Evolutionary conservation across 1,140 invertebrate genomes (phyloP).

Genomic region (Hylaeus volcanicus): DNA sequence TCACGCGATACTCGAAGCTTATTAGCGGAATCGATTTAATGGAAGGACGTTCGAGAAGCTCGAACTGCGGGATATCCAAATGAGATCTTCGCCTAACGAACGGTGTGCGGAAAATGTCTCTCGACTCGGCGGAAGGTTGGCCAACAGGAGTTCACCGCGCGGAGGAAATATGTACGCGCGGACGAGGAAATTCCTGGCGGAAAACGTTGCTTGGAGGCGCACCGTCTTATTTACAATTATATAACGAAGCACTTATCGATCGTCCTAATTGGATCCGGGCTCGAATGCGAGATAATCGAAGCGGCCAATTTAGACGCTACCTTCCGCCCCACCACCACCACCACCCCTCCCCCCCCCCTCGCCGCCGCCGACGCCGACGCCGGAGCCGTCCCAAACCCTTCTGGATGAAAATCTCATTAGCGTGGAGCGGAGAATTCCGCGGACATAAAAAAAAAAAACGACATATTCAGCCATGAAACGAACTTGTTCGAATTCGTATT

Average conservation of each 20-base stretch:
- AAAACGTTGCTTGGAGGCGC: background rate
- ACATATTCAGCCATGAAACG: background rate
- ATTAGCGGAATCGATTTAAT: constrained; percentile 8
- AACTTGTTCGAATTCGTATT: background rate
- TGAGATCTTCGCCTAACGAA: constrained; percentile 28
- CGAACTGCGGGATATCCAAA: background rate
- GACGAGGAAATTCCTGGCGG: background rate
- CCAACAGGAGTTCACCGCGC: background rate
- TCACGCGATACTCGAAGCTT: constrained; percentile 17
- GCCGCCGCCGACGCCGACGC: no score
- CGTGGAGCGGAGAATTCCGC: background rate
- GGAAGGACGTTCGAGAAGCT: constrained; percentile 10
- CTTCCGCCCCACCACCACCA: no score
- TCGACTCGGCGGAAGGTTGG: background rate
- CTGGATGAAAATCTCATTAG: constrained; percentile 43
- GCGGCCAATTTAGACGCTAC: constrained; percentile 35
- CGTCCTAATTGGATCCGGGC: constrained; percentile 43
- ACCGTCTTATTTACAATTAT: constrained; percentile 44
- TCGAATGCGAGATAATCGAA: constrained; percentile 40
- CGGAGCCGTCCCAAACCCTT: no score
- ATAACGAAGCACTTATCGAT: constrained; percentile 11
- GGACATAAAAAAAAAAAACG: constrained; percentile 2
- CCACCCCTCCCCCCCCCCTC: no score
- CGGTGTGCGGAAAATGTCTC: background rate
- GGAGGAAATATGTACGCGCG: background rate